A percentile compares a stretch with the other conserved stretches of the same genome.
Conservation (phyloP, 1,140 invertebrate species). For the Wasmannia auropunctata region DNA sequence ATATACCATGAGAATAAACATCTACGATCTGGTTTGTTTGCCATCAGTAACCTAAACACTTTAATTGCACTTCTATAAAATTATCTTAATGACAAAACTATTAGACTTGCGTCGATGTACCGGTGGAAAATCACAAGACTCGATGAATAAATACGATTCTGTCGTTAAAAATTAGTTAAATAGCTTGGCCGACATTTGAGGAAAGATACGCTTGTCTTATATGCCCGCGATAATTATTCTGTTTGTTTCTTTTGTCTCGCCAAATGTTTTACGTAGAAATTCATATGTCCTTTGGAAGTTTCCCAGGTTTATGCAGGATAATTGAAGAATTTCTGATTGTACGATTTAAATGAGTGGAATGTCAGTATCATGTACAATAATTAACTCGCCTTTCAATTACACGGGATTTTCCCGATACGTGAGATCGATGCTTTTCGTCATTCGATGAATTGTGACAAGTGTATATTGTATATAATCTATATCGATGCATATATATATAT, state of each 20-base stretch:
- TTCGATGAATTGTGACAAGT: background rate
- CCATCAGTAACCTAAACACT: background rate
- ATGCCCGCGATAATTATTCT: constrained; percentile 5
- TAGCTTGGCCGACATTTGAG: background rate
- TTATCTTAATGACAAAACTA: background rate
- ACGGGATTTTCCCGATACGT: constrained; percentile 12
- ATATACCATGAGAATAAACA: background rate
- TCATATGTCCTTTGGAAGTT: background rate
- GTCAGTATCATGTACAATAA: background rate
- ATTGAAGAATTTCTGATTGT: background rate
- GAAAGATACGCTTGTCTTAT: background rate
- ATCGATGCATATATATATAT: background rate
- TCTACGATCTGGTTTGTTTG: background rate
- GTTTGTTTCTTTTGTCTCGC: constrained; percentile 1
- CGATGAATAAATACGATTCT: background rate
- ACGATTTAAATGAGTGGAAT: background rate
- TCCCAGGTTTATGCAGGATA: background rate
- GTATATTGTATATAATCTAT: background rate
- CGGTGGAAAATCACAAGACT: background rate
- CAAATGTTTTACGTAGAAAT: constrained; percentile 24
- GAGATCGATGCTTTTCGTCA: background rate
- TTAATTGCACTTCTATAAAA: background rate
- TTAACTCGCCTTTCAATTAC: background rate
- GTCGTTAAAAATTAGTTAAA: constrained; percentile 15
- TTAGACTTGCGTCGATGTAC: background rate